Base-by-base conservation (phyloP, 1,140 invertebrate species). In the Cataglyphis hispanica region DNA sequence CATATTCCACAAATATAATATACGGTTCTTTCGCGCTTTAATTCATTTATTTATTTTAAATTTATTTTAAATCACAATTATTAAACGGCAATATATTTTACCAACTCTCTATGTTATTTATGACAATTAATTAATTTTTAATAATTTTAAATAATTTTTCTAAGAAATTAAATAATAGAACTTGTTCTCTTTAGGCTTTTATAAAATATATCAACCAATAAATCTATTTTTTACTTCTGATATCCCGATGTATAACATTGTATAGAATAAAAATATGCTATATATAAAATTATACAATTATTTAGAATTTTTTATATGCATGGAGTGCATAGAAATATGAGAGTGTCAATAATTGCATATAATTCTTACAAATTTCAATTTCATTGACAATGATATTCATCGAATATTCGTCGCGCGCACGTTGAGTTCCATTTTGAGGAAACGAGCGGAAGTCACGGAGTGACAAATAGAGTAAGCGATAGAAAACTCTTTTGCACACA, bases 301-400 rank as follows among this genome's bases (percentile, higher is more conserved):
- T 53, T 50, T 46, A 67, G 13, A 31, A 3, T 31, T 31, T 31
- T 58, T 11, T 37, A 7, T 50, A 7, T 50, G 46, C 16, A 50
- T 4, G 3, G 50, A 75, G 22, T 37, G 5, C 5, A 22, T 76
- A 1, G 16, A 8, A 60, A 40, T 7, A 34, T 25, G 8, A 6
- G 0, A 66, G 40, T 46, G 19, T 31, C 13, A 31, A 27, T 67
- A 80, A 80, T 22, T 37, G 76, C 2, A 27, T 13, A 31, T 27
- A 69, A 69, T 50, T 22, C 3, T 80, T 70, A 56, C 40, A 58
- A 16, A 2, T 22, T 69, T 2, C 64, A 56, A 56, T 70, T 70
- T 70, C 34, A 40, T 10, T 22, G 75, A 77, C 25, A 69, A 78
- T 2, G 66, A 70, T 80, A 80, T 80, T 80, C 50, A 2, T 56